phyloP scores from a whole-genome alignment of 2,113 vertebrate species.

The Stigmatopora nigra region DNA sequence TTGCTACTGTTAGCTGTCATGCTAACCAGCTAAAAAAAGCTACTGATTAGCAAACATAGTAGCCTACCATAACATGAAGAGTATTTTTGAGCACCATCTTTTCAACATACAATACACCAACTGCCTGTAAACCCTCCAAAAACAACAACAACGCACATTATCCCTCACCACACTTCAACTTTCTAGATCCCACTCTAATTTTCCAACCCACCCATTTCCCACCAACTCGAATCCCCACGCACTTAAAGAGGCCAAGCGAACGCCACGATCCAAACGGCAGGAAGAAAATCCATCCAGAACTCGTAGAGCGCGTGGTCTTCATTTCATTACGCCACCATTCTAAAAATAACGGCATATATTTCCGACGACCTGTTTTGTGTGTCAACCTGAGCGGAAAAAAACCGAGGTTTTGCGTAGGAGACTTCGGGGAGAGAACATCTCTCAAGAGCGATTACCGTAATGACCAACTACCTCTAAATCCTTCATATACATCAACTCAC shows the following conservation, averaged over 20 bases:
- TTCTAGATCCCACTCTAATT: conserved; percentile 46
- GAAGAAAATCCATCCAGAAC: conserved; percentile 10
- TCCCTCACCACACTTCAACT: conserved; percentile 5
- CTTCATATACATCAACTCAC: conserved; percentile 35
- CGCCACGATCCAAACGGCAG: conserved; percentile 15
- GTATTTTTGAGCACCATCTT: not conserved
- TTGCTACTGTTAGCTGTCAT: not conserved
- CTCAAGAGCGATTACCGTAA: conserved; percentile 42
- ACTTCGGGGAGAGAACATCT: conserved; percentile 26
- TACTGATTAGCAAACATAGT: not conserved
- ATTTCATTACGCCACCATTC: conserved; percentile 28
- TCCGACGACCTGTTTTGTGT: conserved; percentile 33
- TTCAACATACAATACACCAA: not conserved
- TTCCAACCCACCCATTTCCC: conserved; percentile 26
- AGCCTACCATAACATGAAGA: not conserved
- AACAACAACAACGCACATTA: not conserved
- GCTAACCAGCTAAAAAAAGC: not conserved
- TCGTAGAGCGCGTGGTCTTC: conserved; percentile 13
- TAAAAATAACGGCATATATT: conserved; percentile 29
- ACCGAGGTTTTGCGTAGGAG: conserved; percentile 32
- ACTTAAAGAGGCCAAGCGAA: conserved; percentile 22
- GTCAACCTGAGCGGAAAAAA: conserved; percentile 5
- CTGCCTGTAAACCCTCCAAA: too few species aligned
- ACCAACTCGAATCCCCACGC: conserved; percentile 14
- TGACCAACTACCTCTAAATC: conserved; percentile 49